Evolutionary conservation across 2,888 invertebrate species (phyloP), one percentile per base, ranked within the genome.

Genomic region (Drosophila setosimentum): DNA sequence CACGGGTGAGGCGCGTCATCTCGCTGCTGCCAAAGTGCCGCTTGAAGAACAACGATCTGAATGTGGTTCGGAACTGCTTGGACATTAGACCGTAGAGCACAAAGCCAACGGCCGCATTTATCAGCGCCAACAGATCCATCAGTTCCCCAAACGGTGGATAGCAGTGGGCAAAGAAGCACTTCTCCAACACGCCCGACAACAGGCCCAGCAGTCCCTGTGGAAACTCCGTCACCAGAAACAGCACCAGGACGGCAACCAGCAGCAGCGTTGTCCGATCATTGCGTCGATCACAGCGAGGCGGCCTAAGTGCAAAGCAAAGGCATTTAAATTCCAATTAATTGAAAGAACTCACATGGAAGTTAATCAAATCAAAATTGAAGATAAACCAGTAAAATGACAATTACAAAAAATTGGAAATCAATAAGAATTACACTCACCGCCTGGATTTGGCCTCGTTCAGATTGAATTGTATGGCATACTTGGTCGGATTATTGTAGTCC

Each of bases 1-100:
- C 78, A 2, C 92, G 86, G 21, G 93, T 93, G 33, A 92, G 81
- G 4, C 92, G 87, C 1, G 93, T 92, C 92, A 93, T 91, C 80
- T 93, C 93, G 13, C 90, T 82, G 78, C 90, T 89, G 65, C 91
- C 90, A 53, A 91, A 96, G 66, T 96, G 94, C 88, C 96, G 96
- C 71, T 97, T 94, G 89, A 97, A 95, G 93, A 98, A 98, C 29
- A 93, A 62, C 13, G 93, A 92, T 33, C 93, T 91, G 58, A 98
- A 97, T 2, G 96, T 96, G 81, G 95, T 95, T 21, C 99, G 95
- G 93, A 99, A 99, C 94, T 98, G 98, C 75, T 97, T 95, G 73
- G 98, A 98, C 98, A 99, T 98, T 61, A 97, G 95, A 91, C 98
- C 98, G 92, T 98, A 99, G 50, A 99, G 94, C 63, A 98, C 96